phyloP scores from a whole-genome alignment of 2,113 vertebrate species.

The Cynocephalus volans region DNA sequence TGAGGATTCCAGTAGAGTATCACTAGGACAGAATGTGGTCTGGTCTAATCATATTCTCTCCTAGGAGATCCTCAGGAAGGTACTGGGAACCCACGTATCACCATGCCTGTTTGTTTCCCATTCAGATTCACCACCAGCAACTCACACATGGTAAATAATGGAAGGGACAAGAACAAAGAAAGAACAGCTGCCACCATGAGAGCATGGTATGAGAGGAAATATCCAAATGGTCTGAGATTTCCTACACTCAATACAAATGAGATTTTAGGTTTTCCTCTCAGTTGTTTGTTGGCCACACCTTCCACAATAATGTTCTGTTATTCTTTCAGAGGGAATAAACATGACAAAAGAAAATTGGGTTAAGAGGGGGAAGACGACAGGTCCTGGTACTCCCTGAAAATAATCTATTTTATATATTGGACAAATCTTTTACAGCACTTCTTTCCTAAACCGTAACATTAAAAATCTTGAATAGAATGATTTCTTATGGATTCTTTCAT shows the following conservation, averaged over 20 bases:
- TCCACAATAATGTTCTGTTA: neutral
- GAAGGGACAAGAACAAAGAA: neutral
- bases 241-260: neutral
- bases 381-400: slow-evolving; percentile 3
- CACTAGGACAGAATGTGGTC: neutral
- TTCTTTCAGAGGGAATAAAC: neutral
- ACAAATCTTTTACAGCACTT: neutral
- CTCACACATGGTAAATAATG: neutral
- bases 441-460: slow-evolving; percentile 24
- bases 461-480: neutral
- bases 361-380: slow-evolving; percentile 27
- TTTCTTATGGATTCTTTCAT: neutral
- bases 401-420: neutral
- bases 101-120: neutral
- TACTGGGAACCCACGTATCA: neutral
- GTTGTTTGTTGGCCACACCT: neutral
- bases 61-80: neutral
- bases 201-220: neutral
- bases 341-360: neutral
- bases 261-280: neutral
- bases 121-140: neutral
- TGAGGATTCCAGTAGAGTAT: neutral
- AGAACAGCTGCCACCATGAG: neutral
- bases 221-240: neutral
- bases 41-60: neutral